These are phyloP conservation scores for Chrysodeixis includens DNA, from an alignment of 2,888 invertebrate genomes.

Conservation along the genomic window DNA sequence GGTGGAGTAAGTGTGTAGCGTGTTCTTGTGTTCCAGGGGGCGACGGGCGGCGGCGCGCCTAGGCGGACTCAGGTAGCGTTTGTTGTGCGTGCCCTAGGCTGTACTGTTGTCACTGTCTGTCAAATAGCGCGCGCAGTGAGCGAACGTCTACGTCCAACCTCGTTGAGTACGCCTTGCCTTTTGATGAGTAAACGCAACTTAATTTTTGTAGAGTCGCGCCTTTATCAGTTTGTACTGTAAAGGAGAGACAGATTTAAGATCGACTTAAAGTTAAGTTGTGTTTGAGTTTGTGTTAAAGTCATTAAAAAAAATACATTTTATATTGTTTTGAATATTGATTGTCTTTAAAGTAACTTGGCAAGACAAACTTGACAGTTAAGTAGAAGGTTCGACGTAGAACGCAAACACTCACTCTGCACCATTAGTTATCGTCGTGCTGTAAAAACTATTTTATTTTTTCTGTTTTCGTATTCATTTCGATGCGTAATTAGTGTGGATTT, in stretches of 20 bases:
- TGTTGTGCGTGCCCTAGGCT: constrained; percentile 90
- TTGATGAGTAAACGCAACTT: constrained; percentile 20
- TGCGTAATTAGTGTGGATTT: constrained; percentile 88
- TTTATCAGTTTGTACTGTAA: not conserved
- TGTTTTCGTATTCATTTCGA: constrained; percentile 85
- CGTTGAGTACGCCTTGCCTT: constrained; percentile 57
- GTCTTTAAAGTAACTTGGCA: constrained; percentile 27
- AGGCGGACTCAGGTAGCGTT: constrained; percentile 87
- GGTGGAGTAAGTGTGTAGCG: constrained; percentile 84
- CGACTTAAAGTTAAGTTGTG: not conserved
- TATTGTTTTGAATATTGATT: not conserved
- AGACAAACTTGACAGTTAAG: constrained; percentile 67
- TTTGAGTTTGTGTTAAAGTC: not conserved
- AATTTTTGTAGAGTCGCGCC: constrained; percentile 21
- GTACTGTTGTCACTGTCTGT: constrained; percentile 89
- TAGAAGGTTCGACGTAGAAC: constrained; percentile 82
- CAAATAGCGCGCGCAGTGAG: constrained; percentile 87
- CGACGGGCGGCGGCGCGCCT: constrained; percentile 84
- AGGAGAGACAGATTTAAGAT: not conserved
- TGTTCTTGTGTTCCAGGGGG: constrained; percentile 89
- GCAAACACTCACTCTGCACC: constrained; percentile 84
- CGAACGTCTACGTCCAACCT: constrained; percentile 80
- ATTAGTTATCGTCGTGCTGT: constrained; percentile 89
- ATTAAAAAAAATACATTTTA: not conserved
- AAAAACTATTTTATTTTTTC: constrained; percentile 84